Evolutionary conservation across 1,140 invertebrate genomes (phyloP), one percentile per base, ranked within the genome.

Genomic region (Drosophila sulfurigaster): DNA sequence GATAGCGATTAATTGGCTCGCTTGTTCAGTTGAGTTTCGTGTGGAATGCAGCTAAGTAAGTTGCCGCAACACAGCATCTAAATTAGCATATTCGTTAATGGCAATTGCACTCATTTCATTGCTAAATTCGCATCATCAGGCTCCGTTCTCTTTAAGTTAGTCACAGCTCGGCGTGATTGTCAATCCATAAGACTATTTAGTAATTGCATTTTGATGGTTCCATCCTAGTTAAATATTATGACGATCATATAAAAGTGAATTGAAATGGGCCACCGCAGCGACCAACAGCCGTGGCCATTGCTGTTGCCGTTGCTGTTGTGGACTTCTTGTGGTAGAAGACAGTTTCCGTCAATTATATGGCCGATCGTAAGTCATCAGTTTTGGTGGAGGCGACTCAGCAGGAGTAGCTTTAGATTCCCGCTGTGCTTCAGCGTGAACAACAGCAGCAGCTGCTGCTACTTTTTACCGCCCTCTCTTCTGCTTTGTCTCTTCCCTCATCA

Each of bases 81-180:
- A 79, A 87, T 88, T 88, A 88, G 83, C 82, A 87, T 87, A 88
- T 87, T 88, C 87, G 71, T 80, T 87, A 87, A 87, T 64, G 83
- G 76, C 72, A 73, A 77, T 78, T 82, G 76, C 66, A 69, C 25
- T 56, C 62, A 80, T 74, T 83, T 62, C 69, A 80, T 75, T 68
- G 60, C 41, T 56, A 63, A 51, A 82, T 82, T 79, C 30, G 46
- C 35, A 30, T 56, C 69, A 65, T 66, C 54, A 58, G 16, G 16
- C 25, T 5, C 20, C 54, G 3, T n/a, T 2, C 54, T 38, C 35
- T 38, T 38, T 38, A 38, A 38, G 35, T 38, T 38, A 38, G 35
- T 38, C 35, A 38, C 7, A 10, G 20, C 20, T 25, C 35, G 10
- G 8, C 35, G 35, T 41, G 8, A 16, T 56, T 71, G 13, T 30